A percentile compares a stretch with the other conserved stretches of the same genome.
These are phyloP conservation scores for Acromyrmex echinatior DNA, from an alignment of 1,140 invertebrate genomes.

Conservation along the genomic window DNA sequence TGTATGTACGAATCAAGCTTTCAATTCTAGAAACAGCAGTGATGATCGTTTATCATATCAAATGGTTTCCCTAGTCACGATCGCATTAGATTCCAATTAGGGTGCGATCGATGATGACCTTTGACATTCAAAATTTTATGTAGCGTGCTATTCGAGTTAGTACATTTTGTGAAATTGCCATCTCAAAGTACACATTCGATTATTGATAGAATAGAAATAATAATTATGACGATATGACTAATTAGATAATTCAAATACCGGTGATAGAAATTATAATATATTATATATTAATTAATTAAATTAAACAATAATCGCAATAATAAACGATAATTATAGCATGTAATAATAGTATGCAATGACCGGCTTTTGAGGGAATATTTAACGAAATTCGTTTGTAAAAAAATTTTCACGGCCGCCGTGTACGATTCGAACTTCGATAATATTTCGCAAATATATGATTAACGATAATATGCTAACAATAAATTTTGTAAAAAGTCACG, in stretches of 20 bases:
- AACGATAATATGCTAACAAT: neutral
- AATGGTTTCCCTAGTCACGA: constrained; percentile 18
- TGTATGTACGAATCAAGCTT: neutral
- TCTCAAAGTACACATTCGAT: neutral
- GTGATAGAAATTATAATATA: constrained; percentile 11
- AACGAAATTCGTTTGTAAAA: neutral
- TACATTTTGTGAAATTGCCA: neutral
- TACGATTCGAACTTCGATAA: neutral
- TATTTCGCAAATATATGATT: neutral
- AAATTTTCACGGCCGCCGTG: neutral
- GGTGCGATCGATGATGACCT: constrained; percentile 30
- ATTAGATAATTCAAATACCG: constrained; percentile 31
- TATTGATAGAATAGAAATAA: constrained; percentile 20
- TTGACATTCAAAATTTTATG: constrained; percentile 32
- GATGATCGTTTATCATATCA: constrained; percentile 37
- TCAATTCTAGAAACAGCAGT: constrained; percentile 4
- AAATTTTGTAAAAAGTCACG: neutral
- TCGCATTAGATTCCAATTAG: constrained; percentile 47
- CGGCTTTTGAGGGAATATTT: neutral
- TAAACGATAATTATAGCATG: neutral
- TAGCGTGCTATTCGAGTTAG: neutral
- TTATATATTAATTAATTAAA: constrained; percentile 45
- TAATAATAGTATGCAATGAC: neutral
- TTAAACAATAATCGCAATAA: neutral
- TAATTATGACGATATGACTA: neutral